Percentiles rank a stretch among this genome's conserved stretches.
Conservation (phyloP, 2,888 invertebrate species). For the Agrenia bidenticulata region DNA sequence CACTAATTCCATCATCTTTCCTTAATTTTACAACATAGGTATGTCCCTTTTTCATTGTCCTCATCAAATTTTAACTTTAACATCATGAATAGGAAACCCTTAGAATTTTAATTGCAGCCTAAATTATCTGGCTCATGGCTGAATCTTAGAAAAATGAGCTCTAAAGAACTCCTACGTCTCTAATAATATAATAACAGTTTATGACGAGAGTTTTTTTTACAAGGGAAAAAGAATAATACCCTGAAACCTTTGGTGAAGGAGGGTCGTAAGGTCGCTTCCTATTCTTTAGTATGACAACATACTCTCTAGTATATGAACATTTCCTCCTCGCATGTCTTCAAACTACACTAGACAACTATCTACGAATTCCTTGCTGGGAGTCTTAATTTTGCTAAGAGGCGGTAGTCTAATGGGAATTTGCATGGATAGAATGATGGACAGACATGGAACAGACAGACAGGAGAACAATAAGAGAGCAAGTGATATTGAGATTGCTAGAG, state of each 20-base stretch:
- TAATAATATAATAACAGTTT: no score
- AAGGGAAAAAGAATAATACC: no score
- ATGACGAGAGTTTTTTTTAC: no score
- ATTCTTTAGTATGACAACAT: no score
- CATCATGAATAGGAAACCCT: slow-evolving; percentile 21
- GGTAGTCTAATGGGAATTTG: slow-evolving; percentile 33
- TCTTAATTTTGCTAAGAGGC: slow-evolving; percentile 51
- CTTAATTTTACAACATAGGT: slow-evolving; percentile 11
- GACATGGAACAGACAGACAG: slow-evolving; percentile 17
- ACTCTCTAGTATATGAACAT: no score
- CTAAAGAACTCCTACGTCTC: no score
- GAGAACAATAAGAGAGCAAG: slow-evolving; percentile 12
- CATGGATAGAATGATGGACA: slow-evolving; percentile 33
- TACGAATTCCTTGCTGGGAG: slow-evolving; percentile 28
- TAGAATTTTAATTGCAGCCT: slow-evolving; percentile 19
- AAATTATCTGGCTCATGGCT: slow-evolving; percentile 16
- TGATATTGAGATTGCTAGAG: not conserved
- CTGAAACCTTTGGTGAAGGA: no score
- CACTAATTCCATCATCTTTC: slow-evolving; percentile 20
- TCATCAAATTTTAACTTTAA: slow-evolving; percentile 19
- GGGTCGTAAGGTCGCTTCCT: no score
- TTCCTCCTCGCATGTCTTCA: no score
- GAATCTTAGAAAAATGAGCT: not conserved
- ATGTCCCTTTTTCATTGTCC: slow-evolving; percentile 14
- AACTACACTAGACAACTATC: no score